Conservation (phyloP, 1,140 invertebrate species). For the Calephelis virginiensis region DNA sequence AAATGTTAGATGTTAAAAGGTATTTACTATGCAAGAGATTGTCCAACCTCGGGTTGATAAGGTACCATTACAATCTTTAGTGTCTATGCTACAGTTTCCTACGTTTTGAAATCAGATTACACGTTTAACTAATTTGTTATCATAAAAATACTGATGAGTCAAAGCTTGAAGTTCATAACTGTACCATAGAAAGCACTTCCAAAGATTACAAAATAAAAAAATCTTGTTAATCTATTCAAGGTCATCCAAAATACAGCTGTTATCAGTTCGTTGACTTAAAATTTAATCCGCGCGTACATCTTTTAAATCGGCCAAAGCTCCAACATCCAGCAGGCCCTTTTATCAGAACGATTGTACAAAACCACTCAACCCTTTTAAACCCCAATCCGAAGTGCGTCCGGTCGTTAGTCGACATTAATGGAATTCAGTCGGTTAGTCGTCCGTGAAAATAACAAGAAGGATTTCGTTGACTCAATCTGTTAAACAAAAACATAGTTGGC, state of each 20-base stretch:
- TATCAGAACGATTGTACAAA: conserved; percentile 76
- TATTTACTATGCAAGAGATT: too few species aligned
- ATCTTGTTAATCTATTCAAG: conserved; percentile 1
- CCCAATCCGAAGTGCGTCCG: conserved; percentile 74
- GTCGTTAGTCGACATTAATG: conserved; percentile 77
- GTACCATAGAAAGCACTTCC: too few species aligned
- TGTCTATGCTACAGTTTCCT: too few species aligned
- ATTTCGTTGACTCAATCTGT: conserved; percentile 51
- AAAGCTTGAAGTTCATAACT: too few species aligned
- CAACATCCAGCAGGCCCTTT: conserved; percentile 70
- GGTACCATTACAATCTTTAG: too few species aligned
- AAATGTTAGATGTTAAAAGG: too few species aligned
- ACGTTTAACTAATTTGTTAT: too few species aligned
- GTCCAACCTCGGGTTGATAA: too few species aligned
- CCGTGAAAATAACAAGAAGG: conserved; percentile 65
- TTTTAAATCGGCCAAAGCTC: conserved; percentile 73
- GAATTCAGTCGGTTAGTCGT: conserved; percentile 65
- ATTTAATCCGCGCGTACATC: conserved; percentile 66
- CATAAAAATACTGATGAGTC: too few species aligned
- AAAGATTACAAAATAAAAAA: not conserved
- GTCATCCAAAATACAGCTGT: conserved; percentile 31
- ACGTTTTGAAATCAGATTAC: too few species aligned
- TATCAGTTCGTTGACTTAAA: conserved; percentile 57
- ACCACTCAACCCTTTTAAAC: conserved; percentile 77
- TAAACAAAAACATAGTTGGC: conserved; percentile 40